Conservation (phyloP, 2,797 vertebrate genomes). For the Meda fulgida region DNA sequence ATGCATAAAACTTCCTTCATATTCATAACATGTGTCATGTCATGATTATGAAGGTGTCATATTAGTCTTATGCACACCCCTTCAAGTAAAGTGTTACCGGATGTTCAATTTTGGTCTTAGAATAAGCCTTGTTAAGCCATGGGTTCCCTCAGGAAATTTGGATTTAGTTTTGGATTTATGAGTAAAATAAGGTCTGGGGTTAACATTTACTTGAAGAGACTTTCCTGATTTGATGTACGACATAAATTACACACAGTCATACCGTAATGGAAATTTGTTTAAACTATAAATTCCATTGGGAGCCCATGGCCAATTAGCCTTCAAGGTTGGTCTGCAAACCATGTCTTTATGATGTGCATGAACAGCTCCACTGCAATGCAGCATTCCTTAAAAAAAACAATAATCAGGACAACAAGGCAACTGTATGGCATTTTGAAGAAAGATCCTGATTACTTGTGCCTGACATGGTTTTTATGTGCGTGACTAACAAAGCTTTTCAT, state of each 20-base stretch:
- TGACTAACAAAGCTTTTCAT: constrained; percentile 48
- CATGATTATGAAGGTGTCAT: too few species aligned
- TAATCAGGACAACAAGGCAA: not conserved
- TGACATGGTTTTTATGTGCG: not conserved
- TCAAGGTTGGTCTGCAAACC: not conserved
- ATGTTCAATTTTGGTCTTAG: not conserved
- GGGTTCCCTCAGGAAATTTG: not conserved
- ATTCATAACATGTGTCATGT: too few species aligned
- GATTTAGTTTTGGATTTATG: not conserved
- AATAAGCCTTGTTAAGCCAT: not conserved
- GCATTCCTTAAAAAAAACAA: not conserved
- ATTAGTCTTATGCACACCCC: too few species aligned
- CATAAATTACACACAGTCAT: not conserved
- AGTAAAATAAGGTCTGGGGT: not conserved
- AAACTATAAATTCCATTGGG: not conserved
- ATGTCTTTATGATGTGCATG: not conserved
- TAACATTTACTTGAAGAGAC: not conserved
- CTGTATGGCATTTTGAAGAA: constrained; percentile 56
- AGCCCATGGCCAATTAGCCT: not conserved
- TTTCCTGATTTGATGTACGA: not conserved
- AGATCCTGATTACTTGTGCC: not conserved
- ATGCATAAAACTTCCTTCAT: too few species aligned
- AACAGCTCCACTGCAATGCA: constrained; percentile 4
- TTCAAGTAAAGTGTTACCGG: too few species aligned
- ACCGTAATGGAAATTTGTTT: not conserved